A percentile compares a stretch with the other conserved stretches of the same genome.
Evolutionary conservation across 2,113 vertebrate species (phyloP).

Genomic region (Megaptera novaeangliae): DNA sequence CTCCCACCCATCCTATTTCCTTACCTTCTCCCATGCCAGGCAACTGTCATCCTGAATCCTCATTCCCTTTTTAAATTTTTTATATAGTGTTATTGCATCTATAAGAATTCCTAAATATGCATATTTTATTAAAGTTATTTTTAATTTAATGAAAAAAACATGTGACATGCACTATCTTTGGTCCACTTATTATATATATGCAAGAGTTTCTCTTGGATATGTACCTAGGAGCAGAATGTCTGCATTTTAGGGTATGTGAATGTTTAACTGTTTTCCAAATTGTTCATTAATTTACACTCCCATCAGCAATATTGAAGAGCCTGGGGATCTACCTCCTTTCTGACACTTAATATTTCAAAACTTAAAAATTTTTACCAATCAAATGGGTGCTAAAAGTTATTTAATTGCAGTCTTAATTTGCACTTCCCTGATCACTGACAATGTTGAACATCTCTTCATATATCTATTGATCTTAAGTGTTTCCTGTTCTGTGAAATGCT

Average conservation of each 20-base stretch:
- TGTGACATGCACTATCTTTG: not conserved
- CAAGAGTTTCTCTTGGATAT: not conserved
- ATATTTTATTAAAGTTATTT: not conserved
- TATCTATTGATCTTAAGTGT: not conserved
- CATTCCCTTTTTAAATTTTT: not conserved
- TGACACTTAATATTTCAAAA: not conserved
- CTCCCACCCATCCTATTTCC: not conserved
- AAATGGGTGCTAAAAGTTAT: not conserved
- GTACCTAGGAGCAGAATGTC: not conserved
- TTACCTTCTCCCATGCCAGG: not conserved
- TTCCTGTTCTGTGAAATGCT: slow-evolving; percentile 5
- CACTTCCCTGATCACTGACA: not conserved
- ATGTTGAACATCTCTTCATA: not conserved
- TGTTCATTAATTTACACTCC: not conserved
- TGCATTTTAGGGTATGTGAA: not conserved
- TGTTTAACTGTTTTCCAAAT: not conserved
- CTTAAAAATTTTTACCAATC: not conserved
- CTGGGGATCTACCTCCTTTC: not conserved
- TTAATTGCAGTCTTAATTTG: not conserved
- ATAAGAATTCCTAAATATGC: not conserved
- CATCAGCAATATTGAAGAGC: not conserved
- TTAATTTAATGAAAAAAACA: not conserved
- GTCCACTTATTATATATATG: not conserved
- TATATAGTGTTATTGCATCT: not conserved
- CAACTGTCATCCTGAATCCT: not conserved